A percentile compares a stretch with the other conserved stretches of the same genome.
Conservation (phyloP, 23 tunicate species). For the Halocynthia roretzi region DNA sequence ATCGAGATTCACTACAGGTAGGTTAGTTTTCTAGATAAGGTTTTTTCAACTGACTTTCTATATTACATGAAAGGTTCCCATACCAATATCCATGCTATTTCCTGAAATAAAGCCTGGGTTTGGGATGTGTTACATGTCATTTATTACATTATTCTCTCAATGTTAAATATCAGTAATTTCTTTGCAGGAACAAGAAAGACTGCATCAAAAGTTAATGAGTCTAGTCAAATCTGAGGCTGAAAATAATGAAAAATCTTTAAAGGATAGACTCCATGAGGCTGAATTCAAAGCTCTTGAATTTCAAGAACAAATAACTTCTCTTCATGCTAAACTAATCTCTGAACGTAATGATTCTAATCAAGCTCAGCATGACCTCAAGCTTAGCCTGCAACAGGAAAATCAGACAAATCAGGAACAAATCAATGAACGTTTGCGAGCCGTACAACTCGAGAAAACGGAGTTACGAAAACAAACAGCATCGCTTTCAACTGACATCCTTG, state of each 20-base stretch:
- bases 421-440: slow-evolving; percentile 38
- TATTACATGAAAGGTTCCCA: too few relatives aligned
- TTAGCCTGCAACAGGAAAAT: slow-evolving; percentile 58
- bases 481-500: slow-evolving; percentile 40
- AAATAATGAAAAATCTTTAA: slow-evolving; percentile 25
- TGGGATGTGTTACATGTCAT: background rate
- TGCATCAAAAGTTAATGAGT: slow-evolving; percentile 3
- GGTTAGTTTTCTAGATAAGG: background rate
- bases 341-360: slow-evolving; percentile 64
- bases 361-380: slow-evolving; percentile 21
- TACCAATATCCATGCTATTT: too few relatives aligned
- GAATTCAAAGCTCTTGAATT: slow-evolving; percentile 24
- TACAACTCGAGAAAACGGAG: slow-evolving; percentile 44
- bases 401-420: slow-evolving; percentile 51
- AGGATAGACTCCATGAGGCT: slow-evolving; percentile 37
- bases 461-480: slow-evolving; percentile 36
- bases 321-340: slow-evolving; percentile 38
- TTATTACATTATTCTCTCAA: too few relatives aligned
- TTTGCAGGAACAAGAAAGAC: slow-evolving; percentile 16
- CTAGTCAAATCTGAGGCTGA: slow-evolving; percentile 27
- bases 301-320: slow-evolving; percentile 41
- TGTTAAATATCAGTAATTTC: too few relatives aligned
- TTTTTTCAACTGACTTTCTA: too few relatives aligned
- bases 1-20: slow-evolving; percentile 12
- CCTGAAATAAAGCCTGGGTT: too few relatives aligned